These are phyloP conservation scores for Littorina saxatilis DNA, from an alignment of 1,140 invertebrate genomes.

Conservation along the genomic window DNA sequence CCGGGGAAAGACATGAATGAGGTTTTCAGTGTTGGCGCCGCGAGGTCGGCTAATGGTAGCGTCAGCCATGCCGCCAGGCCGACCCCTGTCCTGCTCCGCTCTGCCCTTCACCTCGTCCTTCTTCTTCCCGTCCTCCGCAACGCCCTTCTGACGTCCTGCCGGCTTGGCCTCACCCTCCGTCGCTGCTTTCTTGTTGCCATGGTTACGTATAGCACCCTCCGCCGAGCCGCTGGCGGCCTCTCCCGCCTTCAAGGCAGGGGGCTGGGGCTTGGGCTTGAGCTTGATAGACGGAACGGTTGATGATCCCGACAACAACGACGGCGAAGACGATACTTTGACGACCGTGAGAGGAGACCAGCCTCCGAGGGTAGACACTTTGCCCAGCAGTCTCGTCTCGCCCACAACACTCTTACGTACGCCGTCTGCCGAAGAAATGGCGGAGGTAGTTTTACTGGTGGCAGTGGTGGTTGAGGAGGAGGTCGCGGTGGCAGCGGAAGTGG, in stretches of 20 bases:
- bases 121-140: neutral
- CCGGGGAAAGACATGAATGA: slow-evolving; percentile 30
- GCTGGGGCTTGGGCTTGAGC: neutral
- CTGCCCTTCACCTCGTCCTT: neutral
- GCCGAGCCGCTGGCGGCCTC: neutral
- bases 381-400: neutral
- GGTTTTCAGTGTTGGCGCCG: slow-evolving; percentile 32
- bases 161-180: neutral
- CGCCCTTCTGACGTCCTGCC: neutral
- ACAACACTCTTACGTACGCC: neutral
- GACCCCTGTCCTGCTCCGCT: neutral
- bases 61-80: neutral
- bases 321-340: neutral
- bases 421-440: neutral
- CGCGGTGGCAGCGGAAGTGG: neutral
- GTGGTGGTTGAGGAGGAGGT: slow-evolving; percentile 1
- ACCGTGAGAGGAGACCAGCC: neutral
- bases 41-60: neutral
- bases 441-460: neutral
- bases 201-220: neutral
- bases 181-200: neutral
- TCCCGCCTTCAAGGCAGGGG: neutral
- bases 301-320: neutral
- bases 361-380: neutral
- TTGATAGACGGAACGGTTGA: neutral